Conservation (phyloP, 2,888 invertebrate species). For the Sabatieria punctata region DNA sequence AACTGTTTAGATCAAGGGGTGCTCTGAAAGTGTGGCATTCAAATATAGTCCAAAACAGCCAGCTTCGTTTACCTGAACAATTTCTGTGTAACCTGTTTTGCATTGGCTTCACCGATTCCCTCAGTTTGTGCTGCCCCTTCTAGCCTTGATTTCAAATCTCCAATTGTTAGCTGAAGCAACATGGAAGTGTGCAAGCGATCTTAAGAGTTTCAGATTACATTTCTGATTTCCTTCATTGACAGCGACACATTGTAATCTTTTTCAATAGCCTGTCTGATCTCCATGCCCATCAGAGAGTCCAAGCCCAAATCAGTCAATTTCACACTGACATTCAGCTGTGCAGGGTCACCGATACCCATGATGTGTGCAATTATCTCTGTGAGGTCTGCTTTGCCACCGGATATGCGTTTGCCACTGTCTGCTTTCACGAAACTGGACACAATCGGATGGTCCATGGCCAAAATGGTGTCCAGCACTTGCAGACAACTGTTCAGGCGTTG, state of each 20-base stretch:
- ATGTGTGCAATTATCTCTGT: not conserved
- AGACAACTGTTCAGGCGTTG: constrained; percentile 77
- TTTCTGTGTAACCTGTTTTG: too few relatives aligned
- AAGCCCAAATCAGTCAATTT: constrained; percentile 82
- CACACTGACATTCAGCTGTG: constrained; percentile 52
- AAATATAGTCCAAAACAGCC: too few relatives aligned
- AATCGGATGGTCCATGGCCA: constrained; percentile 50
- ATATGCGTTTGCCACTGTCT: not conserved
- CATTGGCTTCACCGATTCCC: too few relatives aligned
- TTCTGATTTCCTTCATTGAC: constrained; percentile 69
- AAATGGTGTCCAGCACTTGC: constrained; percentile 61
- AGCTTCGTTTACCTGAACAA: too few relatives aligned
- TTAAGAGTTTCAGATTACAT: too few relatives aligned
- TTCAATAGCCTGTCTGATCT: constrained; percentile 52
- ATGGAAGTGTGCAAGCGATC: too few relatives aligned
- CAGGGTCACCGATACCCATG: constrained; percentile 55
- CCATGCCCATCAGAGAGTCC: constrained; percentile 93
- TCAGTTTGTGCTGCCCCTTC: too few relatives aligned
- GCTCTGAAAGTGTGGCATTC: too few relatives aligned
- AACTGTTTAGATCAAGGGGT: too few relatives aligned
- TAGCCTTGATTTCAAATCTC: too few relatives aligned
- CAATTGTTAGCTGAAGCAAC: too few relatives aligned
- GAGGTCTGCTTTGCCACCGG: too few relatives aligned
- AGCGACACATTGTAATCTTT: constrained; percentile 57
- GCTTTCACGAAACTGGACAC: constrained; percentile 8